phyloP scores from a whole-genome alignment of 2,888 invertebrate genomes.

The Vanessa cardui region DNA sequence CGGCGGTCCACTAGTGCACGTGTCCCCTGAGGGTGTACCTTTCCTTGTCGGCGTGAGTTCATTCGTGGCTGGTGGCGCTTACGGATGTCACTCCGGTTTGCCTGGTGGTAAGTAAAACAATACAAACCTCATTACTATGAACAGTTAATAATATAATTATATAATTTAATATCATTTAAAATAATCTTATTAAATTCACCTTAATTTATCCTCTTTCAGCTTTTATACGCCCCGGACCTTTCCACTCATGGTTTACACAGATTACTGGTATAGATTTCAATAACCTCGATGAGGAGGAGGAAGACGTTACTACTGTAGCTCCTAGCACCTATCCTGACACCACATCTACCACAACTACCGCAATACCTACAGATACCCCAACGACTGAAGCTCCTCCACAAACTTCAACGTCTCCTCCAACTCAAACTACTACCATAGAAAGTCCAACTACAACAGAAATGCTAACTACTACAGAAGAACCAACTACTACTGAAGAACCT shows the following conservation, averaged over 20 bases:
- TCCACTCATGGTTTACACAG: constrained; percentile 62
- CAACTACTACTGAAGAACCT: constrained; percentile 20
- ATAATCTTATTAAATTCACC: too few species aligned
- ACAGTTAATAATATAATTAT: too few species aligned
- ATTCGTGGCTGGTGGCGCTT: constrained; percentile 65
- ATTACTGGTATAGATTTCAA: constrained; percentile 68
- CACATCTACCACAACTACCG: constrained; percentile 25
- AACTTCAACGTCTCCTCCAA: constrained; percentile 19
- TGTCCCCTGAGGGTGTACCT: constrained; percentile 49
- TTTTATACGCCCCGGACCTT: constrained; percentile 70
- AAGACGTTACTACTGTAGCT: constrained; percentile 29
- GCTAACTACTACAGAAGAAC: constrained; percentile 22
- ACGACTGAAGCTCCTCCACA: constrained; percentile 30
- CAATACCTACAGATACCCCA: constrained; percentile 37
- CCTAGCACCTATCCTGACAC: constrained; percentile 34
- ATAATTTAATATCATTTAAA: too few species aligned
- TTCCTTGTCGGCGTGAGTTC: constrained; percentile 67
- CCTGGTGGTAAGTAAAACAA: constrained; percentile 58
- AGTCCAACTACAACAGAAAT: constrained; percentile 11
- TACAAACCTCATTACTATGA: too few species aligned
- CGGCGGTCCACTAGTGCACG: constrained; percentile 70
- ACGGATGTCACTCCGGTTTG: constrained; percentile 71
- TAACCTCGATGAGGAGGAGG: constrained; percentile 53
- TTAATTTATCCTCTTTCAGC: constrained; percentile 48
- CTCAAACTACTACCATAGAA: constrained; percentile 30